Percentiles rank a stretch among this genome's conserved stretches.
These are phyloP conservation scores for Congeria kusceri DNA, from an alignment of 2,888 invertebrate genomes.

Conservation along the genomic window DNA sequence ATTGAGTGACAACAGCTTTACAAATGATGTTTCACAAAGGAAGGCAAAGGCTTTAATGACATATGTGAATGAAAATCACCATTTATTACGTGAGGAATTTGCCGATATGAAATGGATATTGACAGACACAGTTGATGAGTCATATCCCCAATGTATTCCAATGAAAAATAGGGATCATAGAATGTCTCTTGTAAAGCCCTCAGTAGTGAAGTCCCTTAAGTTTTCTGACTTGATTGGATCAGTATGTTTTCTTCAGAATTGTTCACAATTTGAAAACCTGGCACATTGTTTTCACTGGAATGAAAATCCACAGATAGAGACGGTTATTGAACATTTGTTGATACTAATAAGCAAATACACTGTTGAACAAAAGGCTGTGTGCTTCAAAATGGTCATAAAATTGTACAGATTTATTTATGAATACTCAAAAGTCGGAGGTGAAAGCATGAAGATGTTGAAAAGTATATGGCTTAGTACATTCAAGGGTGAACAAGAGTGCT, in stretches of 20 bases:
- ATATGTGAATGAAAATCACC: background rate
- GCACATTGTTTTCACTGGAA: conserved; percentile 23
- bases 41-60: background rate
- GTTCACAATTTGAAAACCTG: background rate
- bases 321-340: conserved; percentile 42
- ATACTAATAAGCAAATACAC: conserved; percentile 33
- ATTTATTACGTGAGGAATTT: background rate
- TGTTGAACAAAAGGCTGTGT: conserved; percentile 23
- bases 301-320: conserved; percentile 10
- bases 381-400: conserved; percentile 29
- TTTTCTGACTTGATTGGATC: conserved; percentile 37
- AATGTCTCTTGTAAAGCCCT: background rate
- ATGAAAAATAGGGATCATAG: background rate
- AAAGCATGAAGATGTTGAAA: background rate
- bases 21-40: background rate
- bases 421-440: background rate
- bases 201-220: background rate
- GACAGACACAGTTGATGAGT: background rate
- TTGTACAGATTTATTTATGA: conserved; percentile 22
- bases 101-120: background rate
- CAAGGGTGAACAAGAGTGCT: background rate
- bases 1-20: too few relatives aligned
- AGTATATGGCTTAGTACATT: background rate
- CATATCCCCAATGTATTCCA: background rate
- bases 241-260: background rate